These are phyloP conservation scores for Biston stratarius DNA, from an alignment of 2,888 invertebrate genomes.

Conservation along the genomic window DNA sequence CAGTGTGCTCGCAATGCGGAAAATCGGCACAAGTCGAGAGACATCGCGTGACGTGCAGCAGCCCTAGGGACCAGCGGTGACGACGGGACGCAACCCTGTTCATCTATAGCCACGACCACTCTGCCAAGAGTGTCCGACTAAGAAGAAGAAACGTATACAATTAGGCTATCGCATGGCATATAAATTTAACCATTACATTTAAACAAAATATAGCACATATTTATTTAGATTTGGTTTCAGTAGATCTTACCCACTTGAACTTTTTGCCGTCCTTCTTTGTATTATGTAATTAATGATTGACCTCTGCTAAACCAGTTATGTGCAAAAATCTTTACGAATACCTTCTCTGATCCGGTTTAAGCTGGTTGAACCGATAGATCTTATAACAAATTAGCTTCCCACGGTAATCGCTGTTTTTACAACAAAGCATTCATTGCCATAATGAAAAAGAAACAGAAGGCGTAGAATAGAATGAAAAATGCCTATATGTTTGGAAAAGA, in stretches of 20 bases:
- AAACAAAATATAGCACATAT: no score
- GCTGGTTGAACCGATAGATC: conserved; percentile 8
- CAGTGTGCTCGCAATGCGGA: no score
- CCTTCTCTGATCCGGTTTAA: conserved; percentile 4
- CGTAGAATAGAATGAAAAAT: not conserved
- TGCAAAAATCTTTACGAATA: not conserved
- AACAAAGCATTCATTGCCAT: not conserved
- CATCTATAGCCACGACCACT: no score
- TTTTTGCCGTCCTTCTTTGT: not conserved
- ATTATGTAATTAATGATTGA: conserved; percentile 19
- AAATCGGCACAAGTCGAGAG: no score
- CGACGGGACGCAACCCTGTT: no score
- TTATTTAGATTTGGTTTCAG: not conserved
- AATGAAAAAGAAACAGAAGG: not conserved
- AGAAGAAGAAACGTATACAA: no score
- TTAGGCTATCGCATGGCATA: no score
- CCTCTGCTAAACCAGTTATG: conserved; percentile 3
- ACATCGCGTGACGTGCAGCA: no score
- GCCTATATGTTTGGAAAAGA: not conserved
- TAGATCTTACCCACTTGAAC: not conserved
- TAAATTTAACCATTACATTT: no score
- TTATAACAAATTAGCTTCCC: conserved; percentile 12
- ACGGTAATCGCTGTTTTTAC: conserved; percentile 13
- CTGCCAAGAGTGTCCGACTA: no score
- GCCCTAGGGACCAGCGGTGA: no score